Base-by-base conservation (phyloP, 1,140 invertebrate species). In the Micrasema minimum region DNA sequence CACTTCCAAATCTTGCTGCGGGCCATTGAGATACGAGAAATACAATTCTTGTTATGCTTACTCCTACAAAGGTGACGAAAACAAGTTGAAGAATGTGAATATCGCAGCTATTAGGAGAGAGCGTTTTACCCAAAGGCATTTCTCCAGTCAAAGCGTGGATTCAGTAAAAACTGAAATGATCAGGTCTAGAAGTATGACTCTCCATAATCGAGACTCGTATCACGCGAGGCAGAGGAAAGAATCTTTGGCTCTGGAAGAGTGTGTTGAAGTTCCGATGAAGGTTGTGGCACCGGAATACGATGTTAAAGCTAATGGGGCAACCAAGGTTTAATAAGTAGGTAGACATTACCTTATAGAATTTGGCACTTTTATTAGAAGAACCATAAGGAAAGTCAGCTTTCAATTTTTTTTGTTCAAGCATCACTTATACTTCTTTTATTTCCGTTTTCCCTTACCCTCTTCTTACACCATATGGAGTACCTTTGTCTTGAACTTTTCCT, bases 1-100 rank as follows among this genome's bases (percentile, higher is more conserved):
- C 0, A 78, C 76, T n/a, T 76, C 74, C 2, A 76, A 77, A 11
- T 79, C 79, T 5, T 83, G 81, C 71, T 82, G 80, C 45, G 77
- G 76, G 1, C 75, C 78, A 1, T 72, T 79, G 7, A 69, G 78
- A 37, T 78, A 76, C 62, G 75, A 76, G 20, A 74, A 76, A 22
- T 75, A 72, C 45, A 74, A 74, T 23, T 75, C 74, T 0, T 75
- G 71, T 50, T 75, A 75, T 50, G 70, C 70, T 22, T 71, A 72
- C 23, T 75, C 74, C 5, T 75, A 75, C 41, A 72, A 66, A 51
- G 70, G 70, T 6, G 71, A 72, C 7, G 71, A 72, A 18, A 72
- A 72, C 43, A 72, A 53, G 31, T n/a, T 72, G 22, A 72, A 68
- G 26, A 72, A 62, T 31, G 50, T 71, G 1, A 70, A 75, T 22